A percentile compares a stretch with the other conserved stretches of the same genome.
These are phyloP conservation scores for Leptinotarsa rubiginosa DNA, from an alignment of 2,888 invertebrate genomes.

Conservation along the genomic window DNA sequence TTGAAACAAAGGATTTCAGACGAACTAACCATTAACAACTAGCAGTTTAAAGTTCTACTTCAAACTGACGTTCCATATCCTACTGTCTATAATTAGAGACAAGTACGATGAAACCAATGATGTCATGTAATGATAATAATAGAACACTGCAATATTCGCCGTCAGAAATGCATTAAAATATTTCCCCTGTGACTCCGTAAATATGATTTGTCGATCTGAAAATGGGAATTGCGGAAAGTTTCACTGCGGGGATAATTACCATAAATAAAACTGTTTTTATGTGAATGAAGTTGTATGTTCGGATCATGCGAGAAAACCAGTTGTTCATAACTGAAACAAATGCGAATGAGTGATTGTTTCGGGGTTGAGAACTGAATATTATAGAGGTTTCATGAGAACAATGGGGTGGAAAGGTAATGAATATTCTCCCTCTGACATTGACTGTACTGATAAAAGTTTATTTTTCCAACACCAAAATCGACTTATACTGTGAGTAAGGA, in stretches of 20 bases:
- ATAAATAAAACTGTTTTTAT: slow-evolving; percentile 10
- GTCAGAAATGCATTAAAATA: slow-evolving; percentile 48
- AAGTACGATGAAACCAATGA: slow-evolving; percentile 20
- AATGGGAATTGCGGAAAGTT: slow-evolving; percentile 28
- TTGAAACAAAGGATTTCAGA: too few relatives aligned
- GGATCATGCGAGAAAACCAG: background rate
- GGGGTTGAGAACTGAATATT: background rate
- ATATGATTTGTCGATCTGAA: slow-evolving; percentile 45
- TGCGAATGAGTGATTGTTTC: background rate
- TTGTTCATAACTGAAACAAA: background rate
- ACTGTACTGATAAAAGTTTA: background rate
- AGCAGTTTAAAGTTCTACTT: background rate
- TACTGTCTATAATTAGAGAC: slow-evolving; percentile 13
- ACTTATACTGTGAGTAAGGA: too few relatives aligned
- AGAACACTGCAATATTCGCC: slow-evolving; percentile 32
- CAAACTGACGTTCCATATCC: background rate
- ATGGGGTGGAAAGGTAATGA: too few relatives aligned
- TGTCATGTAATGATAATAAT: slow-evolving; percentile 17
- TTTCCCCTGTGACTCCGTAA: slow-evolving; percentile 45
- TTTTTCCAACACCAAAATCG: too few relatives aligned
- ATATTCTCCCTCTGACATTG: background rate
- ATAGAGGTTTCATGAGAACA: background rate
- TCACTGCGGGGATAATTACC: slow-evolving; percentile 9
- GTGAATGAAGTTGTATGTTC: slow-evolving; percentile 1
- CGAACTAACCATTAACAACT: background rate